Base-by-base conservation (phyloP, 2,113 vertebrate species). In the Oncorhynchus keta region DNA sequence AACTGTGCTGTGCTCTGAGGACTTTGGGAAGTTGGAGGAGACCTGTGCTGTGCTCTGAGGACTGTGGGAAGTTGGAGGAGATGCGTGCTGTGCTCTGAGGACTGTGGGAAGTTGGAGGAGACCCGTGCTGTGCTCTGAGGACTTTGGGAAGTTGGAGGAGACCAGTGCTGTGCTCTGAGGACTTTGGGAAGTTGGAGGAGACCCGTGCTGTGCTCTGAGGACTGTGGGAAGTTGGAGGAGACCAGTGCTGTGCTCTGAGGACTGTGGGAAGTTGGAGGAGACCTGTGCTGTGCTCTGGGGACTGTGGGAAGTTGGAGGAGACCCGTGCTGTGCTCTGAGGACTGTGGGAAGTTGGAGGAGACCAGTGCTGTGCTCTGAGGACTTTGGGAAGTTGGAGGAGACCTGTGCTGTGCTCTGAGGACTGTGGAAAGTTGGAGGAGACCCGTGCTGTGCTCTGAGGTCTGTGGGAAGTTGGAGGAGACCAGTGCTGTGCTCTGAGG, bases 11-110 rank as follows among this genome's bases (percentile, higher is more conserved):
- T 59, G 72, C 22, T 49, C 30, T 45, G 64, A 77, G 85, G 88
- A 73, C 87, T 90, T 81, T 76, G 69, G 55, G 22, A 79, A 83
- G 80, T 84, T 85, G 51, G 64, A 77, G 77, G 75, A 51, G 69
- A 84, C 82, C 83, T 84, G 80, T 88, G 4, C 30, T 30, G 3
- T 30, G 30, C 30, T 30, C 30, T 30, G 30, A 77, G 85, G 88
- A 73, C 87, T 89, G 80, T 76, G 68, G 51, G 22, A 79, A 83
- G 81, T 84, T 85, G 3, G 61, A 78, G 77, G 75, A 45, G 69
- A 84, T 81, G 82, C 85, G 78, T 88, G 3, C 30, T 30, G 3
- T 30, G 30, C 30, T 30, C 30, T 30, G 30, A 30, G 30, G 30
- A 30, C 30, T 30, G 0, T 30, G 30, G 30, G 30, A 30, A 30